Evolutionary conservation across 2,797 vertebrate species (phyloP), one percentile per base, ranked within the genome.

Genomic region (Hydrophis major): DNA sequence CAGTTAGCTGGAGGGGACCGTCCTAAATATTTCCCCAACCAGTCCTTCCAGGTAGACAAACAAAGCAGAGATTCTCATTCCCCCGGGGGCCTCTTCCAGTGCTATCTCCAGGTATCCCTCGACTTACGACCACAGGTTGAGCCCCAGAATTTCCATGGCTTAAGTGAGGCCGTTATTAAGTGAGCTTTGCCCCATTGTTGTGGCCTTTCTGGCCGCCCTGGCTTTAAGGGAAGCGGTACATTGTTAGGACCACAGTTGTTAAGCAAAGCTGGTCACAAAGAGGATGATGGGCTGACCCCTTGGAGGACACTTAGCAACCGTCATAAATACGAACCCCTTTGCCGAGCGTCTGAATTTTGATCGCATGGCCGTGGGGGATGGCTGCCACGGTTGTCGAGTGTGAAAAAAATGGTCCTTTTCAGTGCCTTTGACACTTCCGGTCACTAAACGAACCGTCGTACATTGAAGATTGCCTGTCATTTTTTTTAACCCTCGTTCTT

Each of bases 31-130:
- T 55, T 47, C 32, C 83, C 42, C 6, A 87, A 83, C 91, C 63
- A 61, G 91, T 87, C 47, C 78, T 90, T 90, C 93, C 88, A 6
- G 86, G 4, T 7, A 83, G 89, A 87, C 61, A 91, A 87, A 47
- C 0, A 6, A 14, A 74, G 42, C 63, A 13, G 63, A 61, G 47
- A 83, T 91, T 2, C 37, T 7, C 22, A 37, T 6, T 42, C n/a
- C 89, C 22, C 0, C 6, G 1, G 22, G 22, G 89, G 42, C 42
- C 11, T 16, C 25, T 37, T 74, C 14, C 14, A 7, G n/a, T 1
- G 14, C 4, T 69, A 3, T 16, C 66, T 7, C 66, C 14, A 16
- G n/a, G 6, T 32, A 74, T 6, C 18, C n/a, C 14, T 37, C 12
- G 2, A 74, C 6, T 18, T 74, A 37, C n/a, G n/a, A 37, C 66